Conservation (phyloP, 2,113 vertebrate species). For the Psephotus haematonotus region DNA sequence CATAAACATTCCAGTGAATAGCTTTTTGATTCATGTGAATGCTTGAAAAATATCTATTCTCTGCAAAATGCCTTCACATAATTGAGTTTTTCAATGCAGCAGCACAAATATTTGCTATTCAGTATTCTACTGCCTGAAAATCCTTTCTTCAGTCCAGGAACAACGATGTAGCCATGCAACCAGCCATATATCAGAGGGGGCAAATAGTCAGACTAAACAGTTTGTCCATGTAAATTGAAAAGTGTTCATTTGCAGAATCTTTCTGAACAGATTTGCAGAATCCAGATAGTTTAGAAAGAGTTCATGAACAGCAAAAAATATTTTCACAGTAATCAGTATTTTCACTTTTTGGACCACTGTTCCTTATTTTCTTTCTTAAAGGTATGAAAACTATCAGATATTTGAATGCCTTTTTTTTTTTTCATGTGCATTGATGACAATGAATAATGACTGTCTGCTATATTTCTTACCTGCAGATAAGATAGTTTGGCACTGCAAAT, state of each 20-base stretch:
- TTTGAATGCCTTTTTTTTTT: background rate
- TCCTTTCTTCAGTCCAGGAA: background rate
- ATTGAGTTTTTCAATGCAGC: slow-evolving; percentile 52
- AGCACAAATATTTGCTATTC: slow-evolving; percentile 52
- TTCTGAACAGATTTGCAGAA: background rate
- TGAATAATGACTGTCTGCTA: background rate
- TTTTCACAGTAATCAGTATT: background rate
- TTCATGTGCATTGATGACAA: background rate
- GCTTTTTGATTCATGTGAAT: slow-evolving; percentile 63
- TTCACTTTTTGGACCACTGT: background rate
- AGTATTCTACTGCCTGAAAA: slow-evolving; percentile 33
- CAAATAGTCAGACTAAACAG: background rate
- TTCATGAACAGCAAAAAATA: background rate
- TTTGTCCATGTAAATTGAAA: slow-evolving; percentile 22
- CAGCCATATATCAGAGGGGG: background rate
- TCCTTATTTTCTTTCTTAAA: background rate
- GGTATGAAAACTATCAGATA: background rate
- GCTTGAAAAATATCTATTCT: slow-evolving; percentile 55
- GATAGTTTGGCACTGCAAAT: background rate
- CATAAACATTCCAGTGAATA: slow-evolving; percentile 58
- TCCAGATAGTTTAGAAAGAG: background rate
- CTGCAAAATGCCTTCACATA: slow-evolving; percentile 45
- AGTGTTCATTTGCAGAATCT: background rate
- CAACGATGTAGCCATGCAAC: background rate
- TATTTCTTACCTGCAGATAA: background rate